Evolutionary conservation across 1,140 invertebrate species (phyloP).

Genomic region (Macrocentrus cingulum): DNA sequence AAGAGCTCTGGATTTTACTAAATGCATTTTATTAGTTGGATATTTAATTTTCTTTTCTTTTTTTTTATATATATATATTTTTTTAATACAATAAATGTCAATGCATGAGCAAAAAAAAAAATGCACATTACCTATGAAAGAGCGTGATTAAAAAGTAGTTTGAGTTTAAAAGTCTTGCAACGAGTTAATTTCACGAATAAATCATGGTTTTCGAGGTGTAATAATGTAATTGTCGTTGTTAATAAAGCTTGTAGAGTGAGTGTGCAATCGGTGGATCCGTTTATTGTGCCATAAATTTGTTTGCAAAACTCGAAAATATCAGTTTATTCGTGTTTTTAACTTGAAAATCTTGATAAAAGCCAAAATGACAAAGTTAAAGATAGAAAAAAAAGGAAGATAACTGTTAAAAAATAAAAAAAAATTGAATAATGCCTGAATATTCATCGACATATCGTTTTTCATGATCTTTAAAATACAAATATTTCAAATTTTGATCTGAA

Average conservation of each 20-base stretch:
- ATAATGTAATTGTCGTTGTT: conserved; percentile 6
- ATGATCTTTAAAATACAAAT: conserved; percentile 12
- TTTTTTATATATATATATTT: no score
- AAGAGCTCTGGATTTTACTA: no score
- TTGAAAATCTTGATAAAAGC: not conserved
- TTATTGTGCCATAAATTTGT: conserved; percentile 48
- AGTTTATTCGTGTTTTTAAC: no score
- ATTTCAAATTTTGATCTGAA: no score
- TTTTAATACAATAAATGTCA: no score
- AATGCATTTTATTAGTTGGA: no score
- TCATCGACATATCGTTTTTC: conserved; percentile 46
- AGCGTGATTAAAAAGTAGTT: no score
- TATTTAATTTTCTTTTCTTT: no score
- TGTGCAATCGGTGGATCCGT: conserved; percentile 31
- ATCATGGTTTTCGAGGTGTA: not conserved
- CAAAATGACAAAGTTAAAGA: not conserved
- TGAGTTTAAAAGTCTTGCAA: no score
- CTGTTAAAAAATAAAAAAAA: not conserved
- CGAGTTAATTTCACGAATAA: not conserved
- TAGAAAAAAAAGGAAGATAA: not conserved
- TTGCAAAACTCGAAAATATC: conserved; percentile 15
- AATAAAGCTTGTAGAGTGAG: conserved; percentile 1
- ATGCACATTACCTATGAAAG: no score
- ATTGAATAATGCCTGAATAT: conserved; percentile 19
- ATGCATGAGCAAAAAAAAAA: no score